Conservation (phyloP, 1,140 invertebrate genomes). For the Stegodyphus mimosarum region DNA sequence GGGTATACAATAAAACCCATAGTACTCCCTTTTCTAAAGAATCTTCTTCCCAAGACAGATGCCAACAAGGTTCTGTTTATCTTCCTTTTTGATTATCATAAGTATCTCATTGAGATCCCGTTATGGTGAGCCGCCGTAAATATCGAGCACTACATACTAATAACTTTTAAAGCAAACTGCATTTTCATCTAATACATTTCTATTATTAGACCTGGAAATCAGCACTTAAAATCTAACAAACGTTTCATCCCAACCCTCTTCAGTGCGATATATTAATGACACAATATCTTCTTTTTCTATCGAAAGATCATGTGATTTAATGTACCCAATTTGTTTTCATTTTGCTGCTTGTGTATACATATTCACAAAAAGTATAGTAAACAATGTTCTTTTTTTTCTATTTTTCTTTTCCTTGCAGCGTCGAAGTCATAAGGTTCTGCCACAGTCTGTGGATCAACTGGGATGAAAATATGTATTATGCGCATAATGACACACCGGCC, state of each 20-base stretch:
- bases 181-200: too few relatives aligned
- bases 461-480: slow-evolving; percentile 89
- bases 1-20: too few relatives aligned
- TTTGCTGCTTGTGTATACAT: not conserved
- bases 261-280: not conserved
- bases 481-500: slow-evolving; percentile 81
- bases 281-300: not conserved
- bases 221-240: not conserved
- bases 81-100: too few relatives aligned
- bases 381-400: not conserved
- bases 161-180: too few relatives aligned
- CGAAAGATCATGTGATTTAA: not conserved
- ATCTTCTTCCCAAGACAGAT: too few relatives aligned
- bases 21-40: too few relatives aligned
- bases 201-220: not conserved
- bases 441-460: slow-evolving; percentile 98
- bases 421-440: slow-evolving; percentile 94
- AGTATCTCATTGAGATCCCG: too few relatives aligned
- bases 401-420: slow-evolving; percentile 70
- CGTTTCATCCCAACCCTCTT: not conserved
- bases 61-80: too few relatives aligned
- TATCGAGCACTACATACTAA: too few relatives aligned
- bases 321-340: not conserved
- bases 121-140: too few relatives aligned
- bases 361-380: not conserved